Evolutionary conservation across 2,113 vertebrate species (phyloP).

Genomic region (Panurus biarmicus): DNA sequence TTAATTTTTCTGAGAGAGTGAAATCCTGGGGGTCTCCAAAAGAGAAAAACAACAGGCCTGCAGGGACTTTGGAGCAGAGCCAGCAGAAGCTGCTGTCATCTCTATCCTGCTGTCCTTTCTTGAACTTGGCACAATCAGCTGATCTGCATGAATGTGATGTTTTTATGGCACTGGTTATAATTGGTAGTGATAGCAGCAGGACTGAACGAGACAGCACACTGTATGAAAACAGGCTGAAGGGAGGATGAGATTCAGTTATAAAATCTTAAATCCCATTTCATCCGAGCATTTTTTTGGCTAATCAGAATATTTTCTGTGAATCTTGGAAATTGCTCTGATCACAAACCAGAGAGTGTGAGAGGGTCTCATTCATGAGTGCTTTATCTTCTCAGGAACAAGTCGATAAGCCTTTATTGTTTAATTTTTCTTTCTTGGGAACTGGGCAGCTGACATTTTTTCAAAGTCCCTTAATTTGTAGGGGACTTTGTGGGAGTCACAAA

Average conservation of each 20-base stretch:
- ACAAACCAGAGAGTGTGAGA: slow-evolving; percentile 39
- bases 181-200: slow-evolving; percentile 8
- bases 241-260: slow-evolving; percentile 17
- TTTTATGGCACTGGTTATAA: slow-evolving; percentile 51
- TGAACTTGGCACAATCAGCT: slow-evolving; percentile 61
- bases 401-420: slow-evolving; percentile 64
- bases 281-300: slow-evolving; percentile 1
- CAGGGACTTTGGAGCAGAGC: slow-evolving; percentile 18
- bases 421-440: slow-evolving; percentile 64
- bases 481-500: slow-evolving; percentile 66
- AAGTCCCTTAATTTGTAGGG: slow-evolving; percentile 66
- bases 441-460: slow-evolving; percentile 65
- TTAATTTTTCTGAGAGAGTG: background rate
- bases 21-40: slow-evolving; percentile 12
- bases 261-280: slow-evolving; percentile 42
- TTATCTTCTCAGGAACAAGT: slow-evolving; percentile 63
- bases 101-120: slow-evolving; percentile 54
- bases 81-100: slow-evolving; percentile 44
- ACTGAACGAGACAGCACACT: background rate
- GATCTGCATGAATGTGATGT: slow-evolving; percentile 52
- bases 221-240: slow-evolving; percentile 39
- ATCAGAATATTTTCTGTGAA: slow-evolving; percentile 56
- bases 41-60: slow-evolving; percentile 30
- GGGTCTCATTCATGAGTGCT: slow-evolving; percentile 55
- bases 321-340: slow-evolving; percentile 50